Evolutionary conservation across 1,140 invertebrate genomes (phyloP), one percentile per base, ranked within the genome.

Genomic region (Lasaia peninsularis): DNA sequence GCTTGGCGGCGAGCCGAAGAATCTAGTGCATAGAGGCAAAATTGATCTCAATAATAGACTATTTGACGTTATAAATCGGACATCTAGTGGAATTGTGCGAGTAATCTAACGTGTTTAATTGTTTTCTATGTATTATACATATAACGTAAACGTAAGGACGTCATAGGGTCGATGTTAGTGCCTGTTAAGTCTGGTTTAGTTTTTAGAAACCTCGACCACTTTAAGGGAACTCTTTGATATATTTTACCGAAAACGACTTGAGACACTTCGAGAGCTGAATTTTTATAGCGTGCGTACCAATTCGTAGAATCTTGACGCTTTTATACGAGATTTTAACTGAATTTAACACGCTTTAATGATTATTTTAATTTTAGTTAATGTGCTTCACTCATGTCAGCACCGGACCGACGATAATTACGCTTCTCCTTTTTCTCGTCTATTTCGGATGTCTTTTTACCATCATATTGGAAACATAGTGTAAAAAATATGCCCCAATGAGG

Each of bases 11-110:
- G 64, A 59, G 57, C 67, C 70, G 56, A 59, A 54, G 67, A 64
- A 67, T 61, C 63, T 80, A 80, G 79, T 80, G 81, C 78, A 73
- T 79, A 80, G 79, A 71, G 80, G 80, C 77, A 76, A 80, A 80
- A 80, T 77, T 88, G 85, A 88, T 88, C 85, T 88, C 85, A 88
- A 67, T 88, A 77, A 85, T 78, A 78, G 85, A 81, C 79, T 78
- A 83, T 79, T 86, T 76, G 61, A 58, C 69, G 68, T 75, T 75
- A 68, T 75, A 69, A 75, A 78, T 76, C 65, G 78, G 78, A 80
- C 80, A 62, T 76, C 67, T 86, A 84, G 82, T 85, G 81, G 80
- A 88, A 86, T 88, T 86, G 85, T 86, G 80, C 75, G 78, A 76
- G 67, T 81, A 75, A 75, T 63, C 63, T 74, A 75, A 77, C 65